phyloP scores from a whole-genome alignment of 1,140 invertebrate genomes.

The Thaumatotibia leucotreta region DNA sequence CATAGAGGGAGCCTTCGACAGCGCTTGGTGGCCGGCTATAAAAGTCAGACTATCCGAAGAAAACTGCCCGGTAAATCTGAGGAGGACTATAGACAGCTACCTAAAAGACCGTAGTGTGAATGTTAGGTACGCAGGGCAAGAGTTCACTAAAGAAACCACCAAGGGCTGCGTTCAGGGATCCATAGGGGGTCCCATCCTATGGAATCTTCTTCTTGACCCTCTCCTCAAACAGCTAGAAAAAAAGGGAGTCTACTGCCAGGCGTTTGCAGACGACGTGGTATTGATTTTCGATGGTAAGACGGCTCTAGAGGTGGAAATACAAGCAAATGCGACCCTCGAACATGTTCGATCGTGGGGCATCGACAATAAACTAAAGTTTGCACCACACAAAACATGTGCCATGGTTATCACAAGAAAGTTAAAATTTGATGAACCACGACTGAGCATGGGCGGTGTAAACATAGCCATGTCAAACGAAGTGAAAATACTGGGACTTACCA shows the following conservation, averaged over 20 bases:
- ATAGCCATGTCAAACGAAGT: background rate
- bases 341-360: background rate
- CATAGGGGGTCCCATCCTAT: background rate
- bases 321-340: background rate
- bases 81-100: no score
- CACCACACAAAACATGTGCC: constrained; percentile 7
- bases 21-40: no score
- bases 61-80: no score
- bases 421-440: background rate
- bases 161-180: background rate
- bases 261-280: constrained; percentile 25
- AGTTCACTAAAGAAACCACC: no score
- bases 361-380: constrained; percentile 8
- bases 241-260: constrained; percentile 15
- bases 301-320: background rate
- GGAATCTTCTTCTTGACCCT: background rate
- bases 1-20: no score
- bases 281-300: background rate
- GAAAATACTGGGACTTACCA: background rate
- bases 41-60: no score
- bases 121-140: no score
- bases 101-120: no score
- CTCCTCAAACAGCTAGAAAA: background rate
- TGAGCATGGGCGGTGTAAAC: background rate
- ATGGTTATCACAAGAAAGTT: constrained; percentile 13